A percentile compares a stretch with the other conserved stretches of the same genome.
These are phyloP conservation scores for Pinctada fucata DNA, from an alignment of 2,888 invertebrate genomes.

Conservation along the genomic window DNA sequence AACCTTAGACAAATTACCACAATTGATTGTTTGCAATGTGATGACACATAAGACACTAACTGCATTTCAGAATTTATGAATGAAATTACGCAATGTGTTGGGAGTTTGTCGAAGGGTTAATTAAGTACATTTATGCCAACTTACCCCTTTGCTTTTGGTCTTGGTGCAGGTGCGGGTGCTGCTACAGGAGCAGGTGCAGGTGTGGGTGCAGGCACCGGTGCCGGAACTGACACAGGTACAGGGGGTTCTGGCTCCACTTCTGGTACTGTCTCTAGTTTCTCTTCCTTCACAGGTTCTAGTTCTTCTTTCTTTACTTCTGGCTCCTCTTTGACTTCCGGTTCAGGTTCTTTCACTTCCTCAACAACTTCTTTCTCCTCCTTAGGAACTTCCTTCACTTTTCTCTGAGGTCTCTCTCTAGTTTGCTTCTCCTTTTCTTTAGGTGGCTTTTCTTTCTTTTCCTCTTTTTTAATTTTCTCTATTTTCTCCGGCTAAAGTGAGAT, in stretches of 20 bases:
- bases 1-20: slow-evolving; percentile 35
- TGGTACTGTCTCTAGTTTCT: slow-evolving; percentile 2
- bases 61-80: not conserved
- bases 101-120: slow-evolving; percentile 21
- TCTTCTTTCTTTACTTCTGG: slow-evolving; percentile 34
- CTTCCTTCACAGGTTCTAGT: slow-evolving; percentile 16
- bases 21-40: slow-evolving; percentile 16
- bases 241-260: slow-evolving; percentile 6
- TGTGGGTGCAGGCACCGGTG: not conserved
- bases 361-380: not conserved
- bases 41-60: slow-evolving; percentile 37
- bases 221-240: not conserved
- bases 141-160: slow-evolving; percentile 24
- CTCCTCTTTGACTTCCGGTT: slow-evolving; percentile 66
- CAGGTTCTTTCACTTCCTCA: not conserved
- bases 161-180: slow-evolving; percentile 4
- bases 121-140: slow-evolving; percentile 23
- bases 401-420: not conserved
- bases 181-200: slow-evolving; percentile 7
- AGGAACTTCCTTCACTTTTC: not conserved
- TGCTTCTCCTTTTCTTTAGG: no score
- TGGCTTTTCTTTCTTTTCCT: slow-evolving; percentile 1
- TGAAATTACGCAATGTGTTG: slow-evolving; percentile 6
- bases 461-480: not conserved
- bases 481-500: not conserved